Conservation (phyloP, 2,113 vertebrate species). For the Spizaetus ornatus region DNA sequence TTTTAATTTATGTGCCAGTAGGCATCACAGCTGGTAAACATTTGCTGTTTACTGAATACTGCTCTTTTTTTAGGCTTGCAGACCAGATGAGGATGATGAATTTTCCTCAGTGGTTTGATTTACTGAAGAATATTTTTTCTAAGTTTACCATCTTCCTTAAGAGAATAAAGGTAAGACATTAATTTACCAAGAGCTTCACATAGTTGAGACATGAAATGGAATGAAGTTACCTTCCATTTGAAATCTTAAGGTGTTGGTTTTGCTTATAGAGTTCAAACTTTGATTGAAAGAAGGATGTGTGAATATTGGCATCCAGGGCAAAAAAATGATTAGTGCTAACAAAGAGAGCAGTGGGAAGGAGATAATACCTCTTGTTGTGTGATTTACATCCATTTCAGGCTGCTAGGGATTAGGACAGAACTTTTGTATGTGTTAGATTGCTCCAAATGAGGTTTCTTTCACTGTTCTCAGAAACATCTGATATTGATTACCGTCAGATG, state of each 20-base stretch:
- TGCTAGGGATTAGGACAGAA: background rate
- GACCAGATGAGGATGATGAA: conserved; percentile 97
- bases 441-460: conserved; percentile 12
- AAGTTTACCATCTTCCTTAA: conserved; percentile 90
- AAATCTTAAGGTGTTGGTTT: background rate
- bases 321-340: conserved; percentile 7
- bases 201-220: background rate
- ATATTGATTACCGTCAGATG: background rate
- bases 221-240: background rate
- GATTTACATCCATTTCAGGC: background rate
- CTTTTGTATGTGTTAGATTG: background rate
- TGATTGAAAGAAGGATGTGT: background rate
- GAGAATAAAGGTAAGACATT: conserved; percentile 87
- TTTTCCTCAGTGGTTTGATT: conserved; percentile 92
- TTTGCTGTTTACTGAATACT: background rate
- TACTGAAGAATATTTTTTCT: conserved; percentile 87
- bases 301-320: background rate
- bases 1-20: background rate
- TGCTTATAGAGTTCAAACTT: background rate
- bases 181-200: background rate
- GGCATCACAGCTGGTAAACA: background rate
- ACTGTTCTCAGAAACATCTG: background rate
- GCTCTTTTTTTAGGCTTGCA: conserved; percentile 78
- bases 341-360: conserved; percentile 2
- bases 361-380: background rate